Evolutionary conservation across 2,888 invertebrate species (phyloP), one percentile per base, ranked within the genome.

Genomic region (Cephus sareptanus): DNA sequence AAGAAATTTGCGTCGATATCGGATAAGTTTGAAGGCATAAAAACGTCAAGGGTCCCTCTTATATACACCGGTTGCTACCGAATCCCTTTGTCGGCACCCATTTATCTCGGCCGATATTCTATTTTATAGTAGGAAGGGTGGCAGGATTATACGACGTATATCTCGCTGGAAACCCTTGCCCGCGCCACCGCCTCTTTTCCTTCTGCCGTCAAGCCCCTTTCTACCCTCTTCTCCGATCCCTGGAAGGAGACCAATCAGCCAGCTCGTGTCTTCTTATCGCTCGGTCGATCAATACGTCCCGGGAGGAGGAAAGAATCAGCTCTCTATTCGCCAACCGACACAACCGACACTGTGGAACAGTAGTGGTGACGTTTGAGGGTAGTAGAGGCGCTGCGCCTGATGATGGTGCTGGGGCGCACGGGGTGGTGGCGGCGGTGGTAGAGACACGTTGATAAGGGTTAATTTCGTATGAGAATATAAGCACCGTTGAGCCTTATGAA

Each of bases 401-500:
- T 69, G 69, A 75, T 69, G 79, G 37, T 68, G 76, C 74, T 70
- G 77, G 74, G 71, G 71, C 68, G 78, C 75, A 69, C 70, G 78
- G 76, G 71, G 69, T 76, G 75, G 76, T n/a, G 71, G 75, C 74
- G 76, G 69, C 75, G 76, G 75, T 74, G 80, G 84, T 81, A 81
- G 83, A 84, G 82, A 85, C 83, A 86, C 78, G 89, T 91, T 92
- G 92, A 92, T 92, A 92, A 92, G 92, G 92, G 92, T 92, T 92
- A 92, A 92, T 92, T 92, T 92, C 90, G 90, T 89, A 91, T 87
- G 89, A 90, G 89, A 85, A 87, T 87, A 85, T 86, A 82, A 86
- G 85, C 85, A 81, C 81, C 87, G 87, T 87, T 87, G 88, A 88
- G 87, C 87, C 87, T 85, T 87, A 86, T 86, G 79, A 80, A 81